These are phyloP conservation scores for rabbit (Oryctolagus cuniculus) DNA, from an alignment of 2,113 vertebrate genomes.

Conservation along the genomic window DNA sequence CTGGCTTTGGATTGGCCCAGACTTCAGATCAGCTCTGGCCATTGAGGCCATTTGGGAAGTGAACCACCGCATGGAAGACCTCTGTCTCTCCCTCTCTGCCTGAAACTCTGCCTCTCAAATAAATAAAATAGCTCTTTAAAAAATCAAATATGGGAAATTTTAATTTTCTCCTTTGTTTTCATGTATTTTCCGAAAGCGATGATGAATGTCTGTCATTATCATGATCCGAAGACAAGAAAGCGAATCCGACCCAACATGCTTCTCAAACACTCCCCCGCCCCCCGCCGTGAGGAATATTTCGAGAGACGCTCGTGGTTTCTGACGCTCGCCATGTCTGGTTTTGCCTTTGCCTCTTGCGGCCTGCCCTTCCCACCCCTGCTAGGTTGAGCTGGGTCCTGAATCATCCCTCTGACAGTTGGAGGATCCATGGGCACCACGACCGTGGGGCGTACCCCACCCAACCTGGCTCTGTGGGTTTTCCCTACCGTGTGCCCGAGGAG, in stretches of 20 bases:
- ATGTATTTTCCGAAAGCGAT: neutral
- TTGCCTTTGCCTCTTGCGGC: fast-evolving
- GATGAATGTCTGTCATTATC: neutral
- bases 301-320: neutral
- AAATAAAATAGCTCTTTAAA: no score
- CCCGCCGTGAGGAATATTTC: neutral
- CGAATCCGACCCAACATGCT: neutral
- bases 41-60: no score
- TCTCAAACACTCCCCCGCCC: neutral
- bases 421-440: no score
- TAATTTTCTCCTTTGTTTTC: neutral
- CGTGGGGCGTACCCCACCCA: neutral
- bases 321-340: no score
- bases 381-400: neutral
- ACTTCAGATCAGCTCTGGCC: no score
- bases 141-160: neutral
- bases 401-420: neutral
- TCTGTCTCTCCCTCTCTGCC: no score
- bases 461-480: neutral
- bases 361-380: neutral
- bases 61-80: no score
- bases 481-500: neutral
- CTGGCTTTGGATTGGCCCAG: no score
- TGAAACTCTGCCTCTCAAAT: no score
- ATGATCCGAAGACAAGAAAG: neutral